These are phyloP conservation scores for Kryptolebias ocellatus DNA, from an alignment of 2,797 vertebrate genomes.

Conservation along the genomic window DNA sequence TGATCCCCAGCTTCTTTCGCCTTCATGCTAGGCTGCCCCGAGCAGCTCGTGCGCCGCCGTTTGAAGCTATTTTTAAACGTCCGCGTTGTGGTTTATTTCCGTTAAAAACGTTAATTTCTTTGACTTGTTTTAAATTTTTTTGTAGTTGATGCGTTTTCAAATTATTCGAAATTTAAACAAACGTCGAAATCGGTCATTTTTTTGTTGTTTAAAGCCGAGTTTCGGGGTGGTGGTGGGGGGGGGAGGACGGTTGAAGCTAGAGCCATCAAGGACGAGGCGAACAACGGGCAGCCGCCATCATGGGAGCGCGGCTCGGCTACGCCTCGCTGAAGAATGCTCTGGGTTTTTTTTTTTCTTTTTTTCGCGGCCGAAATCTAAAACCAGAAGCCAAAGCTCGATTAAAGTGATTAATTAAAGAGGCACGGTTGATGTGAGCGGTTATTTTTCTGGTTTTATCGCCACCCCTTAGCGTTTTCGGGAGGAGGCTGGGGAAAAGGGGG, in stretches of 20 bases:
- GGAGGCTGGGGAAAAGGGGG: conserved; percentile 35
- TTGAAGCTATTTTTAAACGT: neutral
- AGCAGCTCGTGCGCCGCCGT: conserved; percentile 10
- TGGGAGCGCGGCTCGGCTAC: conserved; percentile 74
- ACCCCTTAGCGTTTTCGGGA: neutral
- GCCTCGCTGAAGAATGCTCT: conserved; percentile 79
- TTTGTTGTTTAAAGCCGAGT: no score
- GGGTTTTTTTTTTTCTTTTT: neutral
- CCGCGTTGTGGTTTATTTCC: conserved; percentile 17
- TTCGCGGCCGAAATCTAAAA: conserved; percentile 16
- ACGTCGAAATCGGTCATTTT: no score
- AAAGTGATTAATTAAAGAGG: neutral
- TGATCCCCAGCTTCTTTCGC: conserved; percentile 1
- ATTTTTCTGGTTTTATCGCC: neutral
- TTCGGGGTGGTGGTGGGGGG: no score
- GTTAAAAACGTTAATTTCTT: neutral
- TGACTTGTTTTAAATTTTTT: neutral
- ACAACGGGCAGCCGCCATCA: conserved; percentile 84
- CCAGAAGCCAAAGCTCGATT: conserved; percentile 1
- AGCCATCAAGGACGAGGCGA: conserved; percentile 72
- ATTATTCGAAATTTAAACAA: neutral
- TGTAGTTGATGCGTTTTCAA: neutral
- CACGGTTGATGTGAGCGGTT: conserved; percentile 15
- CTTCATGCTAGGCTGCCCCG: conserved; percentile 27
- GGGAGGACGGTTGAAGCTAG: conserved; percentile 30